These are phyloP conservation scores for Lepeophtheirus salmonis DNA, from an alignment of 1,140 invertebrate species.

Conservation along the genomic window DNA sequence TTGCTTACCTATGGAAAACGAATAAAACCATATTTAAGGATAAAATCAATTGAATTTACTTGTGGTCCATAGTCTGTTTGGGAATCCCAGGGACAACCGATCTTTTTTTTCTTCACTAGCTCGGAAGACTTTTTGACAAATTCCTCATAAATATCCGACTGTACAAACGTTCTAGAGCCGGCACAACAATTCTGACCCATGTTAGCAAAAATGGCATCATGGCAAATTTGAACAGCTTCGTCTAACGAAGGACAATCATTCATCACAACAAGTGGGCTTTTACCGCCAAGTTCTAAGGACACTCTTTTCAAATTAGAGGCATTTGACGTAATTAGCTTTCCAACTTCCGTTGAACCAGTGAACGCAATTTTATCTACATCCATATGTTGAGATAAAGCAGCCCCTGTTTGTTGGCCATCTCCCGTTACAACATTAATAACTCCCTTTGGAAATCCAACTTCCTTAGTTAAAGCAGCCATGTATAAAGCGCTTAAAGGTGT, in stretches of 20 bases:
- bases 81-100: constrained; percentile 8
- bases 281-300: constrained; percentile 32
- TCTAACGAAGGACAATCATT: constrained; percentile 33
- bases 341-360: constrained; percentile 15
- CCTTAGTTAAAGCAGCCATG: constrained; percentile 51
- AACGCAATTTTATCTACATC: constrained; percentile 43
- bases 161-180: constrained; percentile 72
- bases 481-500: constrained; percentile 72
- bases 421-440: constrained; percentile 69
- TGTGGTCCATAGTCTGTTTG: constrained; percentile 5
- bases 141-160: constrained; percentile 41
- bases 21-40: neutral
- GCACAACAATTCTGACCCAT: constrained; percentile 80
- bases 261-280: constrained; percentile 7
- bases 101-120: neutral
- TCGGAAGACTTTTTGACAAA: constrained; percentile 4
- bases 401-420: constrained; percentile 59
- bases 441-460: constrained; percentile 72
- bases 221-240: constrained; percentile 52
- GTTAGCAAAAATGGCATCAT: constrained; percentile 59
- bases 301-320: constrained; percentile 26
- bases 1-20: constrained; percentile 41
- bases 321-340: constrained; percentile 11
- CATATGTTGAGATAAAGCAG: constrained; percentile 49
- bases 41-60: neutral